Base-by-base conservation (phyloP, 53 echinoderm and acorn worm species). In the Arbacia lixula region DNA sequence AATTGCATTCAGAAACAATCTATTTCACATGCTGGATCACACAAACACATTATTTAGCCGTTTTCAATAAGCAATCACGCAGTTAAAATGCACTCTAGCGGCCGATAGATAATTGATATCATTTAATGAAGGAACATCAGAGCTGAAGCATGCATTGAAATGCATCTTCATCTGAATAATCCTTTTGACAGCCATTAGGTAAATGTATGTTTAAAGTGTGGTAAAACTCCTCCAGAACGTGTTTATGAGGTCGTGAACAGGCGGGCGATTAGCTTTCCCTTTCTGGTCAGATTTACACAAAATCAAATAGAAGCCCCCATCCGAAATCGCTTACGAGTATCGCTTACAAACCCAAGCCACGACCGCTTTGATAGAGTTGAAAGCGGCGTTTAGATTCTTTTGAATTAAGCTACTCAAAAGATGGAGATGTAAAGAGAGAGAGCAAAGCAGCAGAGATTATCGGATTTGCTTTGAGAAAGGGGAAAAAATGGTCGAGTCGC, bases 381-480 rank as follows among this genome's bases (percentile, higher is more conserved):
- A 43, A 40, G 16, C 12, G 29, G 69, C 40, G 40, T 69, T 32
- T 26, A 40, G 14, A 2, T 2, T 69, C 42, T 69, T 69, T 69
- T 69, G 27, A 43, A 41, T 27, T 26, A 69, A 27, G 41, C 12
- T 40, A 27, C 28, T 41, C 27, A 25, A 69, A 43, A 17, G 35
- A 57, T 31, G 26, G 20, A 53, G 21, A 53, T n/a, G 74, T 51
- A 74, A 42, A 53, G 33, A 32, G 31, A 21, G 74, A 52, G 74
- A 74, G 52, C 33, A 52, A 34, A 74, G 19, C 34, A 19, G 51
- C 53, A 51, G 12, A 74, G 74, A 69, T 69, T 69, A 69, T 69
- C 24, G 69, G 69, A 69, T 69, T 69, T 69, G 69, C 69, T 69
- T 69, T 69, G 41, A 69, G 43, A 69, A n/a, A n/a, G n/a, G n/a